Base-by-base conservation (phyloP, 2,113 vertebrate species). In the Tachuris rubrigastra region DNA sequence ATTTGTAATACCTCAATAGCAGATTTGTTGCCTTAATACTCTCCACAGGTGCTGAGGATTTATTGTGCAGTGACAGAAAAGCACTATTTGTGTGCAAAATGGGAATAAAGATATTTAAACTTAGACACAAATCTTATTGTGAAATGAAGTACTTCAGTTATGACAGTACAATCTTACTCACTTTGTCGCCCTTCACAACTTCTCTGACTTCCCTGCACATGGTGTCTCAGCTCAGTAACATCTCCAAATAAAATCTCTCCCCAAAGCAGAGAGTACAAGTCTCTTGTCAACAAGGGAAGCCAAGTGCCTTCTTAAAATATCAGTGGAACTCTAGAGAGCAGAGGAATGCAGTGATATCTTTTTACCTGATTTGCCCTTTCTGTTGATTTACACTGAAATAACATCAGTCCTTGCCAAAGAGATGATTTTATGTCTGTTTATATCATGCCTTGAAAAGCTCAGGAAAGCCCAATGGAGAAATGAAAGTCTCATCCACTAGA, bases 361-460 rank as follows among this genome's bases (percentile, higher is more conserved):
- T 90, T 84, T 67, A 89, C 91, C 89, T 89, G 81, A 65, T 82
- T 89, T 88, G 60, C 67, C 80, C 71, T 91, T 90, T 78, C 74
- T 73, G 71, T 72, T 93, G 85, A 65, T 96, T 91, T 85, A 60
- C 44, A 62, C 39, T 59, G 60, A 77, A 65, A 63, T 20, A 93
- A 82, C 63, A 60, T 12, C 42, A 76, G 17, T 58, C 20, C 58
- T 72, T 50, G 47, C 75, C 85, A 89, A 90, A 71, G 31, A 60
- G 35, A 66, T 42, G 5, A 52, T 62, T 89, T 91, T 78, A 81
- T 44, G 41, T 83, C 42, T 95, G 83, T 96, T 96, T 94, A 71
- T 87, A 88, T 56, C n/a, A 2, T 18, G 18, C 33, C 60, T 31
- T 85, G 68, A 50, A 92, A 95, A 73, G 67, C 85, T 90, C 75